Evolutionary conservation across 2,888 invertebrate species (phyloP), one percentile per base, ranked within the genome.

Genomic region (Cataglyphis cursor): DNA sequence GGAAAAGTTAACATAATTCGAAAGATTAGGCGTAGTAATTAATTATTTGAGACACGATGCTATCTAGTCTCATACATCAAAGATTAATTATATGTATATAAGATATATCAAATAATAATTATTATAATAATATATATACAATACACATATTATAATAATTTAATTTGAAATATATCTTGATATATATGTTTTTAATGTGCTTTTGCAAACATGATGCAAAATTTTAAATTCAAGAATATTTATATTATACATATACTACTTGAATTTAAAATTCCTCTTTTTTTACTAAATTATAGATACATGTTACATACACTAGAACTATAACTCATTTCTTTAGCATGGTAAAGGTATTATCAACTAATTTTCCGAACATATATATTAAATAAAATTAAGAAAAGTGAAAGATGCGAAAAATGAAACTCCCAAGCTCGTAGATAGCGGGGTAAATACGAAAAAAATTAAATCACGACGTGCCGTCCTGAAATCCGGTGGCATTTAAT

Each of bases 61-160:
- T 41, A 51, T 66, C 15, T 35, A 12, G 18, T 4, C 15, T 38
- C 28, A 5, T n/a, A 51, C n/a, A 48, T 62, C 48, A 28, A 24
- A 18, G 21, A 21, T 65, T 74, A 31, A 74, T 74, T 74, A 61
- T 21, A 44, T 15, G 9, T n/a, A 18, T 15, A n/a, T n/a, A 18
- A 51, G 18, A 24, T 21, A 18, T 48, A 66, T 44, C 31, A 44
- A n/a, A 24, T 61, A n/a, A 74, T 35, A 44, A 62, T 74, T 1
- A 62, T 51, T n/a, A 8, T n/a, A n/a, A 18, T n/a, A 48, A 51
- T 48, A 51, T n/a, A 51, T 51, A 51, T 15, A 41, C 12, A 12
- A 38, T 38, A 38, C 9, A 35, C 0, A 35, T 35, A 15, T 44
- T 44, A 44, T 44, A 41, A 44, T 44, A 12, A 44, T 41, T 41